These are phyloP conservation scores for Ursus arctos DNA, from an alignment of 2,113 vertebrate species.

Conservation along the genomic window DNA sequence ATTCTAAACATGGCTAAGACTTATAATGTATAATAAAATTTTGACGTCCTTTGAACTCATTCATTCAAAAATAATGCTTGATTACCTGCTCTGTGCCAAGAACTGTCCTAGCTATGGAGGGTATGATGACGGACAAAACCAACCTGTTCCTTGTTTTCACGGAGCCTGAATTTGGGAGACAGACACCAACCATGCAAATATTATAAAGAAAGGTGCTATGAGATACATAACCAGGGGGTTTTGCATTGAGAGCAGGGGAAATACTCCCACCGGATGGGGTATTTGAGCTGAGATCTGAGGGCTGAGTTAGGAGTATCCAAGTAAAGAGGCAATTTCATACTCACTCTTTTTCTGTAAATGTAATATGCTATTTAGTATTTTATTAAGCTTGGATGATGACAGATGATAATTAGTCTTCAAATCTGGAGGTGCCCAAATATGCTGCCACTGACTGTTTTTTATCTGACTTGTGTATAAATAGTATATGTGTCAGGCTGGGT, in stretches of 20 bases:
- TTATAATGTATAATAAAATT: background rate
- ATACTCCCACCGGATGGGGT: background rate
- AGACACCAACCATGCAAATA: background rate
- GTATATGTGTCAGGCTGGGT: background rate
- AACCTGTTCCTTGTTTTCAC: background rate
- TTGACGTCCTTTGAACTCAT: background rate
- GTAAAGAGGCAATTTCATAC: background rate
- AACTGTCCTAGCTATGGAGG: background rate
- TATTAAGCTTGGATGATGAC: conserved; percentile 56
- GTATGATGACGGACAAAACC: background rate
- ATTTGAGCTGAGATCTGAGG: background rate
- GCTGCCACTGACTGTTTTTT: conserved; percentile 24
- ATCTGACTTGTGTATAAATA: background rate
- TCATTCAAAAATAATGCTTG: background rate
- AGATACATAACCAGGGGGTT: fast-evolving
- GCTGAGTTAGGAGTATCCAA: background rate
- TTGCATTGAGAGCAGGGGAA: background rate
- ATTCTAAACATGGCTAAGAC: background rate
- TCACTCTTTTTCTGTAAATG: background rate
- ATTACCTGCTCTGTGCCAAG: background rate
- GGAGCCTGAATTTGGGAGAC: background rate
- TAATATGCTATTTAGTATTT: background rate
- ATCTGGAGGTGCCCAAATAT: background rate
- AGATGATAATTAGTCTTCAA: conserved; percentile 60
- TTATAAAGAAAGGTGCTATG: background rate